Evolutionary conservation across 2,888 invertebrate species (phyloP), one percentile per base, ranked within the genome.

Genomic region (Cerastoderma edule): DNA sequence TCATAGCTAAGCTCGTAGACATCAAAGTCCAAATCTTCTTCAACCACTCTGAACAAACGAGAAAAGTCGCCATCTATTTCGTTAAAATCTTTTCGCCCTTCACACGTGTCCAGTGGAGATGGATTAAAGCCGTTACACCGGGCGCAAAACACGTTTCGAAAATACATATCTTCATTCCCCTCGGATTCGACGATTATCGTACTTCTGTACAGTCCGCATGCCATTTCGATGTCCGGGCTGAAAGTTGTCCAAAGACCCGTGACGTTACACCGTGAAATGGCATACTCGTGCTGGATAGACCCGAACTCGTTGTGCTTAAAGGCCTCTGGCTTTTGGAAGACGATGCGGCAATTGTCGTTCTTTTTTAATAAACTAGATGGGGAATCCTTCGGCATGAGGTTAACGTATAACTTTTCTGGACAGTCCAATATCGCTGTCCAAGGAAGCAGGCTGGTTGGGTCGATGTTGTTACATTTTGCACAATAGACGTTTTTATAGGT

Each of bases 401-500:
- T 50, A 13, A 2, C 3, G 22, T 5, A 13, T 2, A 24, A 19
- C 24, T 66, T 2, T 22, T 27, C 19, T 19, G 6, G 10, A n/a
- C 66, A 66, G 8, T n/a, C n/a, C 2, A 66, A 10, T 66, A 50
- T 33, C 13, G 66, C 5, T 22, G 50, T 3, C 66, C 66, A 66
- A n/a, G 19, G 13, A 5, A 30, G 8, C 6, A 50, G 33, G 0
- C 2, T 27, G 5, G 48, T n/a, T 22, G 6, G 22, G 24, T 48
- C 24, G n/a, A 50, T 53, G n/a, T 4, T n/a, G 24, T 66, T 66
- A 50, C 66, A 66, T 6, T 30, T 30, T 19, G 66, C 66, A 66
- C 66, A 66, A 33, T 66, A 66, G 8, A 22, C 35, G 50, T 66
- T 66, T 48, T 53, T 27, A 16, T 66, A 66, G 8, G 50, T n/a